Evolutionary conservation across 2,797 vertebrate genomes (phyloP).

Genomic region (Molossus molossus): DNA sequence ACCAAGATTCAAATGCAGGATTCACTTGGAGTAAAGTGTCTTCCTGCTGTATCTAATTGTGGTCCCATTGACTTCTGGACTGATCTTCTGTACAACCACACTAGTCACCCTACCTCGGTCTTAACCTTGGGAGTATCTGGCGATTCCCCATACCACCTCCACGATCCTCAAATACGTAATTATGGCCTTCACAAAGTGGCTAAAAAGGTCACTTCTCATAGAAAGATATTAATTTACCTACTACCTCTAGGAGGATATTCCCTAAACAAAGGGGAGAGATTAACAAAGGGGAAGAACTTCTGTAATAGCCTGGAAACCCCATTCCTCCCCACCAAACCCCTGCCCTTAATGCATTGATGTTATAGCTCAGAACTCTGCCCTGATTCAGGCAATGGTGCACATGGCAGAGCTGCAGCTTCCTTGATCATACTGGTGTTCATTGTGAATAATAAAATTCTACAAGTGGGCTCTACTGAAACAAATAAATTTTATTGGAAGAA

Average conservation of each 20-base stretch:
- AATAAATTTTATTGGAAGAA: conserved; percentile 39
- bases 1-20: neutral
- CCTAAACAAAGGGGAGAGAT: neutral
- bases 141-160: neutral
- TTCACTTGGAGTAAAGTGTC: neutral
- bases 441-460: neutral
- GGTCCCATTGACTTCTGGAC: neutral
- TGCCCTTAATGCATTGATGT: neutral
- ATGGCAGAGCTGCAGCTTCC: neutral
- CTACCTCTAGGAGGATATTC: neutral
- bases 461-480: neutral
- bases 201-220: neutral
- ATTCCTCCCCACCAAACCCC: neutral
- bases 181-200: neutral
- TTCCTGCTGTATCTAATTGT: neutral
- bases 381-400: neutral
- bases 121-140: neutral
- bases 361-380: neutral
- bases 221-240: neutral
- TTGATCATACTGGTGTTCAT: neutral
- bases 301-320: neutral
- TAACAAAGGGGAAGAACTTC: neutral
- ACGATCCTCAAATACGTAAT: neutral
- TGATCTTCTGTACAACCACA: neutral
- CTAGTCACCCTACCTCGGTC: neutral